A percentile compares a stretch with the other conserved stretches of the same genome.
Conservation (phyloP, 1,140 invertebrate genomes). For the Anastatus disparis region DNA sequence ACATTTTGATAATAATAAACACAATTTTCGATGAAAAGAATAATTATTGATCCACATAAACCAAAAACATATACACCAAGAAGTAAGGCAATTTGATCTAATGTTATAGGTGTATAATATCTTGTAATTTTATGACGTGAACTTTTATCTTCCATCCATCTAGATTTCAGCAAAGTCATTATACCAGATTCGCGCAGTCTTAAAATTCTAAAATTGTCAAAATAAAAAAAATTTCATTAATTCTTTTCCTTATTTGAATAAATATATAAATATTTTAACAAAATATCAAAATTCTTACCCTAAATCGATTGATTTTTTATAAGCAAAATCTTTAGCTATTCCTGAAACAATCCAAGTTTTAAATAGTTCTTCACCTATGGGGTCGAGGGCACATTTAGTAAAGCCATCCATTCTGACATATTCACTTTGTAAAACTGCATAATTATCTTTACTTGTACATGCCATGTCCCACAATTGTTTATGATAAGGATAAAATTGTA, state of each 20-base stretch:
- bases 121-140: not conserved
- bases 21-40: too few relatives aligned
- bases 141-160: not conserved
- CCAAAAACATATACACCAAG: not conserved
- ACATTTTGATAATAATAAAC: too few relatives aligned
- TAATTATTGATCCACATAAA: not conserved
- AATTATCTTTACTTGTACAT: not conserved
- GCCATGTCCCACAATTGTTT: not conserved
- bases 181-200: constrained; percentile 7
- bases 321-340: not conserved
- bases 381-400: not conserved
- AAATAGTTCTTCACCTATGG: not conserved
- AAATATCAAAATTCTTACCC: constrained; percentile 1
- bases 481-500: not conserved
- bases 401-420: not conserved
- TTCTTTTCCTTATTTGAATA: too few relatives aligned
- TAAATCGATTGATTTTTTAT: not conserved
- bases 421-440: constrained; percentile 4
- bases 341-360: constrained; percentile 15
- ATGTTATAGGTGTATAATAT: not conserved
- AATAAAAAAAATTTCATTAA: not conserved
- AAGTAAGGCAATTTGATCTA: constrained; percentile 2
- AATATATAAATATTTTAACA: too few relatives aligned
- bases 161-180: not conserved
- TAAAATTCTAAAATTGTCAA: constrained; percentile 16